A percentile compares a stretch with the other conserved stretches of the same genome.
Conservation (phyloP, 2,797 vertebrate species). For the Podargus strigoides region DNA sequence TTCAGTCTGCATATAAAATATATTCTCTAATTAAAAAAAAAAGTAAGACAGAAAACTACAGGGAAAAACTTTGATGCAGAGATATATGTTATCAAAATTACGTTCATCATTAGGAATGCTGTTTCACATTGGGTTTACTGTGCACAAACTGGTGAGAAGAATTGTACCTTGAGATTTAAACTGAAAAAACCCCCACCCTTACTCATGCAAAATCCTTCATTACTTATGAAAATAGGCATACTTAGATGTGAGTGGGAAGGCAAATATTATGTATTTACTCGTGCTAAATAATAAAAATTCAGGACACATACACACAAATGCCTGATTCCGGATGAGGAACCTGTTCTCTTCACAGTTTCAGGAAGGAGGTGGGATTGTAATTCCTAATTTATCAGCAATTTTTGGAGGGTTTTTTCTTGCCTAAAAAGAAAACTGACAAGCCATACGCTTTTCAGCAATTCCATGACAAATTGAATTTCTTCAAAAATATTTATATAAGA, state of each 20-base stretch:
- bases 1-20: slow-evolving; percentile 43
- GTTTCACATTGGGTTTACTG: neutral
- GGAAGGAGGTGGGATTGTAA: neutral
- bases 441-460: neutral
- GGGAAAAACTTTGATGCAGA: neutral
- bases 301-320: neutral
- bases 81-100: neutral
- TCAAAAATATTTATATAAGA: slow-evolving; percentile 27
- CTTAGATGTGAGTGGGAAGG: neutral
- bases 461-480: neutral
- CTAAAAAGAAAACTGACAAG: neutral
- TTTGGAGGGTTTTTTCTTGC: neutral
- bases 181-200: neutral
- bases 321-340: neutral
- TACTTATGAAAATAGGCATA: neutral
- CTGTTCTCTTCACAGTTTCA: neutral
- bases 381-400: slow-evolving; percentile 21
- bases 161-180: neutral
- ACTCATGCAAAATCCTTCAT: neutral
- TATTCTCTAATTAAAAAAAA: slow-evolving; percentile 1
- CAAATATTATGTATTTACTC: neutral
- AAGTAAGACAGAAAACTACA: neutral
- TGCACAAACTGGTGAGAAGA: neutral
- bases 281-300: neutral
- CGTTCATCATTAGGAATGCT: neutral